phyloP scores from a whole-genome alignment of 2,888 invertebrate genomes.

The Microctonus hyperodae region DNA sequence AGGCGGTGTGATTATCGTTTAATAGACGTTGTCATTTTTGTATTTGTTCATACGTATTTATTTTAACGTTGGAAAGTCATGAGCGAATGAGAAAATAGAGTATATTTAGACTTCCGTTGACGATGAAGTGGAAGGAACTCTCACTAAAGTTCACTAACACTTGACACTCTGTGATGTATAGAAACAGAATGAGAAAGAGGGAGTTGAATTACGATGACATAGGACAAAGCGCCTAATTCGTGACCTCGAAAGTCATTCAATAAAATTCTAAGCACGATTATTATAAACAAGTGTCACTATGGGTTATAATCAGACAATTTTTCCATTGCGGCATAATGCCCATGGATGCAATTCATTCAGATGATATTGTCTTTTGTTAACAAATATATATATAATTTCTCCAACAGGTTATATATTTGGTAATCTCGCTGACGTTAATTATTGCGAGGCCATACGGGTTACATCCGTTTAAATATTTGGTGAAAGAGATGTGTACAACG shows the following conservation, averaged over 20 bases:
- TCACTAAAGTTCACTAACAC: slow-evolving; percentile 41
- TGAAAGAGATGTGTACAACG: neutral
- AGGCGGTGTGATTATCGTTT: neutral
- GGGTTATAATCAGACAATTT: slow-evolving; percentile 46
- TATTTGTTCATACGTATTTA: neutral
- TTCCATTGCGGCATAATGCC: slow-evolving; percentile 29
- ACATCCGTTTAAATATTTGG: neutral
- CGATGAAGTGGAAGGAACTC: slow-evolving; percentile 39
- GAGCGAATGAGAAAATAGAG: slow-evolving; percentile 48
- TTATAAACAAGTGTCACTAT: slow-evolving; percentile 24
- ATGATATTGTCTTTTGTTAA: neutral
- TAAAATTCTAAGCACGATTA: slow-evolving; percentile 52
- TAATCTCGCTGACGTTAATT: slow-evolving; percentile 5
- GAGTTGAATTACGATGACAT: slow-evolving; percentile 8
- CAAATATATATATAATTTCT: neutral
- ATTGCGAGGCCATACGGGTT: neutral
- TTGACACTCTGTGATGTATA: slow-evolving; percentile 14
- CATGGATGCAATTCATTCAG: neutral
- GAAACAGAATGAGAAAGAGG: neutral
- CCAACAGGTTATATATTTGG: neutral
- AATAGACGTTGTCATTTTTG: slow-evolving; percentile 13
- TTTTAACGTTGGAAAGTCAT: slow-evolving; percentile 43
- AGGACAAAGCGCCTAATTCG: slow-evolving; percentile 45
- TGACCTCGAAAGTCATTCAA: slow-evolving; percentile 58
- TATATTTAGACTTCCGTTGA: slow-evolving; percentile 47